Base-by-base conservation (phyloP, 2,888 invertebrate species). In the Cerastis leucographa region DNA sequence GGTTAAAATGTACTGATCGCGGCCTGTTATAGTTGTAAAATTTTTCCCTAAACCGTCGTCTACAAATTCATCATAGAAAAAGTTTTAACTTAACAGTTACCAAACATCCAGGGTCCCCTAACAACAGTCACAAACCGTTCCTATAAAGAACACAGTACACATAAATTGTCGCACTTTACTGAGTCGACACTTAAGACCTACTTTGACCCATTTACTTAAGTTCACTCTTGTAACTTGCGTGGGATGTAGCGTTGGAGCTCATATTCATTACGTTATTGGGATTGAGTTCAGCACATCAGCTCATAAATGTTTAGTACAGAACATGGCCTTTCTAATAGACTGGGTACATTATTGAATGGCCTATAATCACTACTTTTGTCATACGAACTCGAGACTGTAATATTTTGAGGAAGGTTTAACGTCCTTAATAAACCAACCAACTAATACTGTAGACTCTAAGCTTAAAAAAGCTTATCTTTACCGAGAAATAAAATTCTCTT, bases 231-330 rank as follows among this genome's bases (percentile, higher is more conserved):
- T 81, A 83, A 83, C 46, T 78, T 19, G 78, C 78, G 83, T 78
- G 73, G 81, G 83, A 77, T 69, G 78, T 42, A 66, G 69, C 83
- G 83, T 71, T 69, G 72, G 42, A 69, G 66, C 78, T 77, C 83
- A 73, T 81, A 83, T 81, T 83, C 83, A 81, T 81, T 83, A 78
- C 83, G 78, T 78, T 81, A 81, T 78, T 71, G 78, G 67, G 78
- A 81, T 78, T 79, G 84, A 74, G 78, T 67, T 79, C 44, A 78
- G 69, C 56, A 70, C 69, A 67, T 83, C 67, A 65, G 64, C 35
- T 54, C 82, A 67, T 83, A 77, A 83, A 81, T 66, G 65, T 81
- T 81, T 73, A 81, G 69, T 81, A 59, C 40, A 72, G 68, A 71
- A 83, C 68, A 62, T 62, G 54, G 66, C 14, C 35, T 79, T 67